Evolutionary conservation across 2,797 vertebrate species (phyloP), one percentile per base, ranked within the genome.

Genomic region (Clarias laeviceps): DNA sequence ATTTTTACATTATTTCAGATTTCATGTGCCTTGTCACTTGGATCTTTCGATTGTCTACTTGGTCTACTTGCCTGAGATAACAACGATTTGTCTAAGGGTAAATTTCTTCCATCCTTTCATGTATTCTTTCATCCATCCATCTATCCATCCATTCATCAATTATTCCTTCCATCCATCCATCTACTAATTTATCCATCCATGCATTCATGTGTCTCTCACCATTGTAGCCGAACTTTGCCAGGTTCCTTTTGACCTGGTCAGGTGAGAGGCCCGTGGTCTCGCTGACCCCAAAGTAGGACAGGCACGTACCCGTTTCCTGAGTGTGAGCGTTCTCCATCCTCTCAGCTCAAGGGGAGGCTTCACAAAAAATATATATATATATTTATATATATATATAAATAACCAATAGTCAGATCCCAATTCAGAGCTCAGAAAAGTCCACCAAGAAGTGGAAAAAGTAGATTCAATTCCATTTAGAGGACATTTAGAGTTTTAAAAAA

Each of bases 301-400:
- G 92, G 90, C 97, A 96, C 7, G 97, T 96, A 66, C 89, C 91
- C 0, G 93, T 87, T 89, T 93, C 94, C 92, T 96, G 97, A 72
- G 5, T 92, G 91, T 98, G 96, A 80, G 96, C 95, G 82, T 95
- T 96, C 93, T 98, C 97, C 97, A 98, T 98, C 92, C 89, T 94
- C 83, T 83, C 88, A 90, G 89, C 90, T 93, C 92, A 89, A 86
- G 92, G 92, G 94, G 94, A 92, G 94, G 92, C 94, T 94, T 94
- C 81, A 57, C 76, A 79, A 89, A 88, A 90, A 86, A 74, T 3
- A 40, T 0, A 0, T 40, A 40, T 40, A 34, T 34, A 34, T 34
- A 34, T 34, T 2, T 34, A 45, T 45, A 45, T 45, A 37, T 77
- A 22, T 81, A 82, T 90, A 89, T 84, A 84, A 68, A 91, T 50